Conservation (phyloP, 2,888 invertebrate species). For the Pelosia muscerda region DNA sequence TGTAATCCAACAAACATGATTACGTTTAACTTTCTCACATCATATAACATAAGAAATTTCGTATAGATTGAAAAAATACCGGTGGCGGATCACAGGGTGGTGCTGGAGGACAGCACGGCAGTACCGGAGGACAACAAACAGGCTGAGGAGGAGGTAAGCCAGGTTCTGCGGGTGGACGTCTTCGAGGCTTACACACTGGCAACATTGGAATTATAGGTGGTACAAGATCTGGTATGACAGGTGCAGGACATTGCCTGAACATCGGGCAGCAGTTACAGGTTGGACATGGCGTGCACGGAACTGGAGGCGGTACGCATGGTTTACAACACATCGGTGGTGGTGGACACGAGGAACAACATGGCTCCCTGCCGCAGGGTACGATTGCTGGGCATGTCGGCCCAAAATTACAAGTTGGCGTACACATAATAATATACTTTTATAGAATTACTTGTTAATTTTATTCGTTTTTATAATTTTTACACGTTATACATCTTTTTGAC, state of each 20-base stretch:
- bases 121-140: constrained; percentile 75
- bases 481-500: constrained; percentile 16
- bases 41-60: background rate
- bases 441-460: constrained; percentile 44
- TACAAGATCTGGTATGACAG: constrained; percentile 73
- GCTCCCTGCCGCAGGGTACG: constrained; percentile 73
- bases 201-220: constrained; percentile 78
- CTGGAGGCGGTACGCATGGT: constrained; percentile 76
- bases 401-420: constrained; percentile 61
- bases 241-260: constrained; percentile 76
- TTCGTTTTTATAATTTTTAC: constrained; percentile 38
- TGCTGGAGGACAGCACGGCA: constrained; percentile 80
- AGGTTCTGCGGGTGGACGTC: constrained; percentile 67
- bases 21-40: background rate
- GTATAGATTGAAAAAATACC: constrained; percentile 53
- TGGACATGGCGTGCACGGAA: constrained; percentile 78
- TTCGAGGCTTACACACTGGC: constrained; percentile 74
- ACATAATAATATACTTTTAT: constrained; percentile 56
- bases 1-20: constrained; percentile 40
- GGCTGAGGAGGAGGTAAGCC: constrained; percentile 65
- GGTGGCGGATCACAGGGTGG: constrained; percentile 79
- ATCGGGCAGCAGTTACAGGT: constrained; percentile 73
- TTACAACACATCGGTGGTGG: constrained; percentile 72
- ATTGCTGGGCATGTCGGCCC: constrained; percentile 77
- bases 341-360: constrained; percentile 70